phyloP scores from a whole-genome alignment of 2,888 invertebrate species.

The Mantis religiosa region DNA sequence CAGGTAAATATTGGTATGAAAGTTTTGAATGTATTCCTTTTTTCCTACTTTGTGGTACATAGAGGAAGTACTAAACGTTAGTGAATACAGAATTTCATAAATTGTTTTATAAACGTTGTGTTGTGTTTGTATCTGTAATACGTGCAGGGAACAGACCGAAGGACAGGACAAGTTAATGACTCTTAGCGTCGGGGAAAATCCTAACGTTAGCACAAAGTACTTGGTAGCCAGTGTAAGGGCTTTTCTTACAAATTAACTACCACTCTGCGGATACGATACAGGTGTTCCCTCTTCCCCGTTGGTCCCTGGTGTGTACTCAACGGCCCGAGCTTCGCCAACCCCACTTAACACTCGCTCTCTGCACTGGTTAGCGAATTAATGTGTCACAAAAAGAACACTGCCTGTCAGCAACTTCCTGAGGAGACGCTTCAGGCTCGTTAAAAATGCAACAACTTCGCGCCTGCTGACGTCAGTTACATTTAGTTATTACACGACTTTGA shows the following conservation, averaged over 20 bases:
- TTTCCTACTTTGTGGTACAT: too few species aligned
- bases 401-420: neutral
- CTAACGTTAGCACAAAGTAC: neutral
- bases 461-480: neutral
- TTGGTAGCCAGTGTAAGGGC: neutral
- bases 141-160: neutral
- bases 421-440: neutral
- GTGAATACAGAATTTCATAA: too few species aligned
- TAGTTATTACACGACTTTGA: too few species aligned
- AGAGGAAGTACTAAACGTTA: too few species aligned
- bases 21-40: too few species aligned
- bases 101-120: too few species aligned
- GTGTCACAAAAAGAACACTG: neutral
- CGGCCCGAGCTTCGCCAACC: too few species aligned
- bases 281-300: neutral
- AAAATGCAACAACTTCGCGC: neutral
- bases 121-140: too few species aligned
- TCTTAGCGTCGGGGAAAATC: neutral
- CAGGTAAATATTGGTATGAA: too few species aligned
- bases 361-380: neutral
- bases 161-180: neutral
- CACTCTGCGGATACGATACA: neutral
- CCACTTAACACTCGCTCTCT: neutral
- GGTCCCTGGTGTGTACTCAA: neutral
- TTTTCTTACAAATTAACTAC: neutral